Evolutionary conservation across 2,797 vertebrate species (phyloP).

Genomic region (Myiothlypis chrysogaster): DNA sequence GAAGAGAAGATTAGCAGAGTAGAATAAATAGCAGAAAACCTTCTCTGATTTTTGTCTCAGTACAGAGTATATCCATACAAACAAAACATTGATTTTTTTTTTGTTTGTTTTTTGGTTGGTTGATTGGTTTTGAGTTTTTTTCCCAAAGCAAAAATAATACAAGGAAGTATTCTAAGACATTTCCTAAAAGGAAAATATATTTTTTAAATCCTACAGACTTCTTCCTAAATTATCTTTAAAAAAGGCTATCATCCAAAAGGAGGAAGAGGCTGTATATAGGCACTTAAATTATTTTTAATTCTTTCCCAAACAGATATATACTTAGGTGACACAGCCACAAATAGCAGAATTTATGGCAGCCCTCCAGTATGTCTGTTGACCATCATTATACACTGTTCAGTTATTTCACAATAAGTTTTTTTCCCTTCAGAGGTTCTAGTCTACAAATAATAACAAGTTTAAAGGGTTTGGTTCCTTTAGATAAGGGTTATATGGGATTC

Average conservation of each 20-base stretch:
- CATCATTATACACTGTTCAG: neutral
- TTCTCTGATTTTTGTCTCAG: constrained; percentile 53
- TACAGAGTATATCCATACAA: constrained; percentile 29
- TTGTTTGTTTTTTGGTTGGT: neutral
- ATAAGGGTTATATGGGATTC: neutral
- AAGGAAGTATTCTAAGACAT: neutral
- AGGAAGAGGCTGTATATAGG: neutral
- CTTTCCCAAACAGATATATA: neutral
- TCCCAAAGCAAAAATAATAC: neutral
- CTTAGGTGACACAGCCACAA: neutral
- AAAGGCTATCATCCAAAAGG: neutral
- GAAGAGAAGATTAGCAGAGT: neutral
- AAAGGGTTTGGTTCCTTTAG: neutral
- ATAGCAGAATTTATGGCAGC: neutral
- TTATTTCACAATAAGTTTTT: neutral
- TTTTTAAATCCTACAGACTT: neutral
- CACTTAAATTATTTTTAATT: neutral
- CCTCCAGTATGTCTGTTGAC: neutral
- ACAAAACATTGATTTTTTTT: neutral
- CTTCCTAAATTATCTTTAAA: neutral
- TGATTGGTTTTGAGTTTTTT: neutral
- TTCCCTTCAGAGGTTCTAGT: neutral
- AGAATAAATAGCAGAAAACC: constrained; percentile 33
- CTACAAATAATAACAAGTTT: neutral
- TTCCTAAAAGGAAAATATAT: neutral